A percentile compares a stretch with the other conserved stretches of the same genome.
Evolutionary conservation across 2,797 vertebrate species (phyloP).

Genomic region (Natrix natrix): DNA sequence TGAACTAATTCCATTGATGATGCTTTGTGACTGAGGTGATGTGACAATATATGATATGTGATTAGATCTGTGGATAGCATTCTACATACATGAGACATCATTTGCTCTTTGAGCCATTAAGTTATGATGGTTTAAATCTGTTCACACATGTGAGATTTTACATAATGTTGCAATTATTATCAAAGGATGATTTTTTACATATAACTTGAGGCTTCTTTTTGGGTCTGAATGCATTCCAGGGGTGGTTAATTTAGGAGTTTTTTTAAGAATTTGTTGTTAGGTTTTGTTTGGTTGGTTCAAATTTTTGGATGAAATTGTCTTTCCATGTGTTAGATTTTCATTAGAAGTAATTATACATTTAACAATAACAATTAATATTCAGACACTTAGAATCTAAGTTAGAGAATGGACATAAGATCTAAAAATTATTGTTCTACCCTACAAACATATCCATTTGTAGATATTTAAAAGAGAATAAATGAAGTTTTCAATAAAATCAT

Average conservation of each 20-base stretch:
- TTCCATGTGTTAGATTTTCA: neutral
- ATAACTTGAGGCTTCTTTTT: neutral
- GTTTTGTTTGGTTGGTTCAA: neutral
- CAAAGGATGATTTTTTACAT: neutral
- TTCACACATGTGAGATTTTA: neutral
- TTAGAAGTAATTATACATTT: conserved; percentile 2
- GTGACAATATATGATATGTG: neutral
- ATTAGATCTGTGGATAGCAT: neutral
- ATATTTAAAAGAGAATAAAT: conserved; percentile 57
- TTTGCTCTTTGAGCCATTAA: neutral
- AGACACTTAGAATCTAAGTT: conserved; percentile 9
- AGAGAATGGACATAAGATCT: neutral
- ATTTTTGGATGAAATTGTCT: neutral
- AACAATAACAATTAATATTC: conserved; percentile 18
- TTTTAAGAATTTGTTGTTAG: neutral
- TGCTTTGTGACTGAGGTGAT: neutral
- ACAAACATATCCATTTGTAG: conserved; percentile 47
- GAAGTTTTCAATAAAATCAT: conserved; percentile 53
- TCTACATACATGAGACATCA: neutral
- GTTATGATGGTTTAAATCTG: neutral
- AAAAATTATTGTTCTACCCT: conserved; percentile 20
- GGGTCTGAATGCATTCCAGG: neutral
- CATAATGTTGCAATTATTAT: neutral
- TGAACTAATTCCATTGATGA: neutral
- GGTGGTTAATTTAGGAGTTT: neutral